phyloP scores from a whole-genome alignment of 1,140 invertebrate genomes.

The Diachasmimorpha longicaudata region DNA sequence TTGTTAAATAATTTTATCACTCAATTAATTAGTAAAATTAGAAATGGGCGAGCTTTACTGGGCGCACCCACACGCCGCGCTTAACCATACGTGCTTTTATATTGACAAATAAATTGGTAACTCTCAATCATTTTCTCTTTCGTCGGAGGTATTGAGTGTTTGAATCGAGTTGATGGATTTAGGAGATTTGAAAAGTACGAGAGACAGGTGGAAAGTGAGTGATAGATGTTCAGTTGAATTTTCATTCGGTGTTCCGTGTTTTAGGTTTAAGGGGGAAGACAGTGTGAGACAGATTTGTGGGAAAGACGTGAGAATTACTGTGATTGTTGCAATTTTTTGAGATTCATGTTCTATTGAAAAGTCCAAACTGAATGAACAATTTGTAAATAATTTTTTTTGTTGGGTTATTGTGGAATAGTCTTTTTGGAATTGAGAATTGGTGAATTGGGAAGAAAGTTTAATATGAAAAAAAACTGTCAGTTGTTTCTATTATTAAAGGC shows the following conservation, averaged over 20 bases:
- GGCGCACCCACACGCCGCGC: constrained; percentile 47
- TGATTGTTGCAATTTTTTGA: background rate
- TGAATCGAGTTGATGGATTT: background rate
- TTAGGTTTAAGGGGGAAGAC: background rate
- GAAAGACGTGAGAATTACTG: background rate
- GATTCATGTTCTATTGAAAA: background rate
- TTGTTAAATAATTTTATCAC: background rate
- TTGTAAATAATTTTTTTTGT: background rate
- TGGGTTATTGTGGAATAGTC: background rate
- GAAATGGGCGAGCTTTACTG: constrained; percentile 37
- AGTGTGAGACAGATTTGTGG: constrained; percentile 12
- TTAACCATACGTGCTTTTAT: constrained; percentile 50
- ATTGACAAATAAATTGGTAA: background rate
- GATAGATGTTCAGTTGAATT: background rate
- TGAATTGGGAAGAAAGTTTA: no score
- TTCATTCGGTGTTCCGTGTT: background rate
- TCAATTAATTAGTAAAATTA: constrained; percentile 3
- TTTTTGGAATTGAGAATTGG: no score
- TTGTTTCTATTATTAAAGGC: no score
- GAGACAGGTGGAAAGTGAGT: constrained; percentile 12
- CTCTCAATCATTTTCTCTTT: constrained; percentile 1
- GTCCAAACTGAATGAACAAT: background rate
- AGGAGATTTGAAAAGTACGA: background rate
- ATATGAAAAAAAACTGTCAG: no score
- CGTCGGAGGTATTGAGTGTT: constrained; percentile 11